These are phyloP conservation scores for Botia kubotai DNA, from an alignment of 2,797 vertebrate species.

Conservation along the genomic window DNA sequence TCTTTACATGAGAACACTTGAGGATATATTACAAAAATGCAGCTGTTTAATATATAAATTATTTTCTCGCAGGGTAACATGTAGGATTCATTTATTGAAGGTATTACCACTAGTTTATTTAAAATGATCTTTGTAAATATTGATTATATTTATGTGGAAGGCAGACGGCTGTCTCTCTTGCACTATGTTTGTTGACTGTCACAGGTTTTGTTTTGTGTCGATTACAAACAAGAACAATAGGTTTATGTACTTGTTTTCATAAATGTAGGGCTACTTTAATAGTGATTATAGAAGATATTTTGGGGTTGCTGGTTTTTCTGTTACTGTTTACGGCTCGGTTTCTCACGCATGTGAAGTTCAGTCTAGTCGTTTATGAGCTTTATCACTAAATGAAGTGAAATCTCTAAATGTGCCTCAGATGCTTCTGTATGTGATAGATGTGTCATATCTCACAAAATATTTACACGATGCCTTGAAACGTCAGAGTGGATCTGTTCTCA, in stretches of 20 bases:
- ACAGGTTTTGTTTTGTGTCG: background rate
- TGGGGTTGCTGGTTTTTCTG: background rate
- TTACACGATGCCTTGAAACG: constrained; percentile 10
- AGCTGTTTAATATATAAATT: background rate
- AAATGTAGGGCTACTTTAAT: background rate
- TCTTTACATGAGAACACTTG: too few species aligned
- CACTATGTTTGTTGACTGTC: constrained; percentile 26
- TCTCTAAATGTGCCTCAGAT: too few species aligned
- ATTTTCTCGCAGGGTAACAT: background rate
- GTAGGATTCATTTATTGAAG: background rate
- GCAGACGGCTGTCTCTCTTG: constrained; percentile 2
- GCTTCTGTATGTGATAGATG: background rate
- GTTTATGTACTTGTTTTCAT: background rate
- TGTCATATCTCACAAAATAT: background rate
- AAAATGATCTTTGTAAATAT: background rate
- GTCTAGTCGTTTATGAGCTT: background rate
- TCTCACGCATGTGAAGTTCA: background rate
- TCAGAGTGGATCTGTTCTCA: background rate
- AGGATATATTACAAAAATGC: background rate
- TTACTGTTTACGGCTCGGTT: background rate
- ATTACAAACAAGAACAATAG: background rate
- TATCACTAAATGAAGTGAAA: background rate
- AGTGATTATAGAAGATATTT: too few species aligned
- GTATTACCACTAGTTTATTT: constrained; percentile 10
- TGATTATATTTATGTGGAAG: constrained; percentile 1